Base-by-base conservation (phyloP, 2,797 vertebrate species). In the Botia almorhae region DNA sequence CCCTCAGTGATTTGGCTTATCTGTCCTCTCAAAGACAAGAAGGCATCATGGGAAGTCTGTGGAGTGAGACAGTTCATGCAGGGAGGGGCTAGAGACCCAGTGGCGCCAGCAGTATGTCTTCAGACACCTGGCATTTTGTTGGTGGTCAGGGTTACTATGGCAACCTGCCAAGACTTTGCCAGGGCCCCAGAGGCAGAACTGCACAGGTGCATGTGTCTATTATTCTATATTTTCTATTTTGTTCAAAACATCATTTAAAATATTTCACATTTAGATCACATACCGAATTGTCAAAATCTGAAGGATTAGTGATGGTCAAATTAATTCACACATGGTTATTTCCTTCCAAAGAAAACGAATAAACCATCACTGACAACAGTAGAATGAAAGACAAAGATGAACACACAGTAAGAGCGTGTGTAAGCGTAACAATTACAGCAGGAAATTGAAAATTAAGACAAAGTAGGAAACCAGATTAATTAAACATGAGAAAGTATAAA, bases 91-190 rank as follows among this genome's bases (percentile, higher is more conserved):
- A 76, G 83, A 87, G 74, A 85, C 84, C 84, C 87, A 81, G 67
- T 68, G 82, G 85, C 77, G 84, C 83, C 86, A 79, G 50, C 64
- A 81, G 84, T 71, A 81, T 68, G 82, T 80, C 78, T 70, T 81
- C 74, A 84, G 80, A 87, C 87, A 86, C 83, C 84, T 88, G 88
- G 84, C 85, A 86, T 87, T 85, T 84, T 85, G 85, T 81, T 88
- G 84, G 77, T 80, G 81, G 83, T 87, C 86, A 82, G 74, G 79
- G 87, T 87, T 87, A 83, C 85, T 80, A 81, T 84, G 84, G 82
- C 78, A 86, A 88, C 82, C 46, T 36, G 76, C 58, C 67, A 83
- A 83, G 77, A 85, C 71, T 83, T 81, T 69, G 81, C 83, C 71
- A 64, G 85, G 46, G 75, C 60, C 78, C 76, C 69, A 61, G 48